Evolutionary conservation across 2,797 vertebrate species (phyloP), one percentile per base, ranked within the genome.

Genomic region (Lindbergichthys nudifrons): DNA sequence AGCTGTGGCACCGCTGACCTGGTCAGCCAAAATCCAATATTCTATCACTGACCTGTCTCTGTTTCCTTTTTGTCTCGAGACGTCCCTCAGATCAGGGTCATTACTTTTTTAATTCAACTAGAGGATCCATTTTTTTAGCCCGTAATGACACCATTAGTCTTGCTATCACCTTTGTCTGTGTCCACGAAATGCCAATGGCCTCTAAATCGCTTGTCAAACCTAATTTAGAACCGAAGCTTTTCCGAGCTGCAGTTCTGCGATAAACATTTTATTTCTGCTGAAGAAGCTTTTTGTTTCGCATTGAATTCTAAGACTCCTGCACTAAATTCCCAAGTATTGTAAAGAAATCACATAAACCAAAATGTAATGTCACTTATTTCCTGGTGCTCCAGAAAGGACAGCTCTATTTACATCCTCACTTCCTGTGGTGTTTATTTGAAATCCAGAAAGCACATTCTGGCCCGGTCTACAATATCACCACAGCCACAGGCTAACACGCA

Each of bases 11-110:
- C 89, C 15, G 67, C 81, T 85, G 91, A 92, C 89, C 93, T 94
- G 89, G 90, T 82, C 89, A 82, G 88, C 87, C 81, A 85, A 94
- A 95, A 95, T 95, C 91, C 93, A 94, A 95, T 95, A 94, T 93
- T 86, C 90, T 77, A 91, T 93, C 89, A 92, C 81, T 73, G 88
- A 85, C 81, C 90, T 88, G 87, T 91, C 86, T 75, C 77, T 3
- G 73, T 75, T 81, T 84, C 80, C 63, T 84, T 80, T 91, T 87
- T 90, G 82, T 90, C 84, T 82, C 65, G 80, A 91, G 85, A 89
- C 89, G 89, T 86, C 77, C 70, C 80, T 82, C 80, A 86, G 94
- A 92, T 94, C 89, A 81, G 94, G 94, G 92, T 92, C 93, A 93
- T 89, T 85, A 87, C 87, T 90, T 94, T 87, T 94, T 93, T 91